A percentile compares a stretch with the other conserved stretches of the same genome.
These are phyloP conservation scores for Drosophila pseudotakahashii DNA, from an alignment of 2,888 invertebrate genomes.

Conservation along the genomic window DNA sequence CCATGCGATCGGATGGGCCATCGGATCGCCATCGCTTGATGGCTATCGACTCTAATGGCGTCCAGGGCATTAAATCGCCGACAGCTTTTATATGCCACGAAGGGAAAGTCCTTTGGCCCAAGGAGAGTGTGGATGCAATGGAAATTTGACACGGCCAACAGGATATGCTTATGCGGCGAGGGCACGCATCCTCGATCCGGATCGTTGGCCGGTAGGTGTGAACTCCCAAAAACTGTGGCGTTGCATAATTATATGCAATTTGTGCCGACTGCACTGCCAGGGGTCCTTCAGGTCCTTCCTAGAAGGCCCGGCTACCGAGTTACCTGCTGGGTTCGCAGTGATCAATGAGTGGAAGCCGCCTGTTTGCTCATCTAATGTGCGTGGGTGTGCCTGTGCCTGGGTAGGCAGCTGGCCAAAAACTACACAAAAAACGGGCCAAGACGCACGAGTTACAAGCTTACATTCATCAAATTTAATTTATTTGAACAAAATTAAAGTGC, in stretches of 20 bases:
- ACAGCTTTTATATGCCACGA: constrained; percentile 49
- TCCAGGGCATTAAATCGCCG: constrained; percentile 56
- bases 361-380: constrained; percentile 32
- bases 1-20: constrained; percentile 58
- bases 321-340: constrained; percentile 49
- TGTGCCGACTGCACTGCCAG: constrained; percentile 31
- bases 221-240: constrained; percentile 50
- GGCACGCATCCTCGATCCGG: constrained; percentile 26
- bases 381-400: constrained; percentile 30
- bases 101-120: constrained; percentile 22
- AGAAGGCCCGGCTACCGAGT: constrained; percentile 59
- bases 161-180: constrained; percentile 37
- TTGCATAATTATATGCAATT: constrained; percentile 79
- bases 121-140: constrained; percentile 19
- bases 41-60: constrained; percentile 71
- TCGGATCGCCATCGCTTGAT: constrained; percentile 59
- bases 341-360: constrained; percentile 48
- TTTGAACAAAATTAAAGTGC: neutral
- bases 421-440: neutral
- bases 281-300: constrained; percentile 50
- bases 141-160: constrained; percentile 55
- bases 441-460: constrained; percentile 14
- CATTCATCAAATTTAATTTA: neutral
- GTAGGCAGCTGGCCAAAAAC: constrained; percentile 23
- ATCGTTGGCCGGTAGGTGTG: constrained; percentile 55